Evolutionary conservation across 2,797 vertebrate species (phyloP).

Genomic region (Betta splendens): DNA sequence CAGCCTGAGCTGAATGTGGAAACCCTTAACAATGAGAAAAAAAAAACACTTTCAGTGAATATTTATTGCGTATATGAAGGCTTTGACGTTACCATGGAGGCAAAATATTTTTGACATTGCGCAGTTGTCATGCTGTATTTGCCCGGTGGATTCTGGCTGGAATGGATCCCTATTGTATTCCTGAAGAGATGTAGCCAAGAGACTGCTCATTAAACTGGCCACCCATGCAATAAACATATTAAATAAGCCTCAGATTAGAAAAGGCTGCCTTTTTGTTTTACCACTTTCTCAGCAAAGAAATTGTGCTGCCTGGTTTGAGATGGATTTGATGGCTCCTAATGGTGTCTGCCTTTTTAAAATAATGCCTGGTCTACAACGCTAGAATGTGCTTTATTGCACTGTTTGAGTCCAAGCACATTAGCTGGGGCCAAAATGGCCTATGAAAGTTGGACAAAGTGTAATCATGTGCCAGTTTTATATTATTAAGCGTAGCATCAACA

Average conservation of each 20-base stretch:
- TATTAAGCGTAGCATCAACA: constrained; percentile 61
- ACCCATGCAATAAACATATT: constrained; percentile 76
- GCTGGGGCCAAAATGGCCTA: constrained; percentile 75
- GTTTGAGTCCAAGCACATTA: constrained; percentile 80
- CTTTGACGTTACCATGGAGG: constrained; percentile 53
- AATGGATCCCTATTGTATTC: constrained; percentile 49
- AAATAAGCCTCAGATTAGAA: constrained; percentile 74
- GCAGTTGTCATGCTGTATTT: constrained; percentile 47
- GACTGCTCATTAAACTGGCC: constrained; percentile 73
- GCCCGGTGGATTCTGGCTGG: constrained; percentile 48
- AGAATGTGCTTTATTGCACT: constrained; percentile 78
- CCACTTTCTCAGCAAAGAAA: constrained; percentile 54
- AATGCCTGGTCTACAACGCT: constrained; percentile 53
- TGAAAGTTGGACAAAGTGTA: constrained; percentile 79
- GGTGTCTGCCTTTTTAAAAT: constrained; percentile 77
- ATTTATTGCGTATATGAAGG: constrained; percentile 41
- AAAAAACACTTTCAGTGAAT: constrained; percentile 49
- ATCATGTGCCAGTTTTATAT: constrained; percentile 72
- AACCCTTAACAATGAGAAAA: constrained; percentile 56
- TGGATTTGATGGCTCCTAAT: constrained; percentile 77
- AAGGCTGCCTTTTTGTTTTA: constrained; percentile 66
- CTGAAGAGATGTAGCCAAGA: constrained; percentile 59
- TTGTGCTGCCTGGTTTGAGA: constrained; percentile 67
- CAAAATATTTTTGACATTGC: constrained; percentile 59
- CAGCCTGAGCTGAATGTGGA: constrained; percentile 55